phyloP scores from a whole-genome alignment of 2,113 vertebrate genomes.

The Lophochroa leadbeateri region DNA sequence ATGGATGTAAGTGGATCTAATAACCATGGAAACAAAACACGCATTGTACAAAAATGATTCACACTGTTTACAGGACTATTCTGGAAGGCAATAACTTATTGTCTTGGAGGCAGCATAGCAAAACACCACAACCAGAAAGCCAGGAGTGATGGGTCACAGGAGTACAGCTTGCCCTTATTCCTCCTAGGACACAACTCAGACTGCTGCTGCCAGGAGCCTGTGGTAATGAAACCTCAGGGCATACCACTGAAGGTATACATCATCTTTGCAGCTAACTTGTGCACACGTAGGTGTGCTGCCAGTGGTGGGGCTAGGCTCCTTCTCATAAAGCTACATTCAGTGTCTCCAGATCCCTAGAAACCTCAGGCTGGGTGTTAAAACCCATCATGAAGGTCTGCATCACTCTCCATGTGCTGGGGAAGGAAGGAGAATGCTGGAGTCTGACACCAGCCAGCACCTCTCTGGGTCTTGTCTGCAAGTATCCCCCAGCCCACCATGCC shows the following conservation, averaged over 20 bases:
- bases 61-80: conserved; percentile 2
- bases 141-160: not conserved
- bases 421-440: not conserved
- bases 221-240: not conserved
- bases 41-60: not conserved
- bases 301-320: not conserved
- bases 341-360: fast-evolving
- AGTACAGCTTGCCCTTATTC: not conserved
- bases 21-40: conserved; percentile 51
- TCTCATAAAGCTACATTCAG: not conserved
- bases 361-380: fast-evolving
- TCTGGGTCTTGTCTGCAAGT: not conserved
- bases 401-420: not conserved
- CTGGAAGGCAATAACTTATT: conserved; percentile 29
- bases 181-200: not conserved
- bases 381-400: not conserved
- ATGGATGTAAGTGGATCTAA: not conserved
- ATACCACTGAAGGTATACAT: not conserved
- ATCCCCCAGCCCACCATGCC: not conserved
- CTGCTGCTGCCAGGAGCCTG: not conserved
- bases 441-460: not conserved
- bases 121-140: not conserved
- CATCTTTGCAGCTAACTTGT: not conserved
- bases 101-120: not conserved
- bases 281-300: fast-evolving